Base-by-base conservation (phyloP, 1,140 invertebrate species). In the Heliconius hermathena region DNA sequence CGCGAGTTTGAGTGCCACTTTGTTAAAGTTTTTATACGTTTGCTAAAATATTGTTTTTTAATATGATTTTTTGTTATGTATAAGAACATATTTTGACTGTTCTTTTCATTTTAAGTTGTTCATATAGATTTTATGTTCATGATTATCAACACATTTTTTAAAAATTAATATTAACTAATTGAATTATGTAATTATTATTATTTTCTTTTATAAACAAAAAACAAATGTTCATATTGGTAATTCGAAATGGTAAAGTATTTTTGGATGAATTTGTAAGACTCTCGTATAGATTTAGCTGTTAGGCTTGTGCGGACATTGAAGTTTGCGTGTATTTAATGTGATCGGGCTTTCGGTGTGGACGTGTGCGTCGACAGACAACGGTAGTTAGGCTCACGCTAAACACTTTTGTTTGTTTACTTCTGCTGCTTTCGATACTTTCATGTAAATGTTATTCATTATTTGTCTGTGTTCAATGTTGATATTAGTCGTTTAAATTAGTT, bases 211-310 rank as follows among this genome's bases (percentile, higher is more conserved):
- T 46, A 16, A 46, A 46, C 41, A 46, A 46, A 46, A 46, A 46
- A 16, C 41, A 46, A 22, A 60, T 60, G 9, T 60, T 60, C 20
- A 22, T 60, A 22, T 60, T 60, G n/a, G 52, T 46, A 74, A 71
- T 76, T 76, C 22, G 74, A 66, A 73, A 72, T 33, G 70, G 46
- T 60, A 29, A 60, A 75, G 13, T 52, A 38, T 36, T 73, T 26
- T 75, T 49, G 60, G 71, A 72, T 41, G 74, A 49, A 36, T 76
- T 60, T 60, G 57, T 26, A 60, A 54, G 70, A 80, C 71, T 80
- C 74, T 80, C 74, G 70, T 78, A 29, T 76, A 26, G 26, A 60
- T 75, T 75, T 80, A 80, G 78, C 78, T 76, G 71, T 9, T 80
- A 76, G 76, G 74, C 78, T 79, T 79, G 66, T 74, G 38, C 78